phyloP scores from a whole-genome alignment of 2,113 vertebrate species.

The Nerophis ophidion region DNA sequence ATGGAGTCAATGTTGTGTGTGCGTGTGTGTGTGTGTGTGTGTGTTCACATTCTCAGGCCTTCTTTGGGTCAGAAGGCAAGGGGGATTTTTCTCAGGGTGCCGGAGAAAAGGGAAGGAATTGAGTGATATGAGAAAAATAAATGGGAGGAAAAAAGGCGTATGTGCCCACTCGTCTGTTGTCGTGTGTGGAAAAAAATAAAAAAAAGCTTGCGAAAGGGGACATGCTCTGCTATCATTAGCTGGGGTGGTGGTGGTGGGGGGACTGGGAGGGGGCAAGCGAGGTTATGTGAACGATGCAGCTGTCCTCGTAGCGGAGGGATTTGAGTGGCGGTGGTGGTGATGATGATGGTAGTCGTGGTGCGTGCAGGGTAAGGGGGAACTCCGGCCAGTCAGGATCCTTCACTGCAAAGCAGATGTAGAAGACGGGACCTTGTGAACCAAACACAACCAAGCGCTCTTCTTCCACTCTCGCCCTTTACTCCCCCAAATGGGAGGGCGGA shows the following conservation, averaged over 20 bases:
- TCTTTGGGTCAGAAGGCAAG: constrained; percentile 58
- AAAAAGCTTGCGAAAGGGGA: constrained; percentile 79
- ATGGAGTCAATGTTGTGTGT: constrained; percentile 26
- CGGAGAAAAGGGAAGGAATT: constrained; percentile 57
- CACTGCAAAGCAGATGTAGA: constrained; percentile 66
- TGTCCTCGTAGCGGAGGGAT: constrained; percentile 76
- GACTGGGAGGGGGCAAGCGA: constrained; percentile 68
- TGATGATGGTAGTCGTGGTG: constrained; percentile 12
- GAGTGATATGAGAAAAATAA: constrained; percentile 67
- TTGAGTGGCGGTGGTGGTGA: constrained; percentile 52
- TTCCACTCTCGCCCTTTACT: constrained; percentile 46
- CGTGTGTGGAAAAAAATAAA: constrained; percentile 64
- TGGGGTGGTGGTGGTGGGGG: constrained; percentile 23
- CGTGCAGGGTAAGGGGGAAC: constrained; percentile 35
- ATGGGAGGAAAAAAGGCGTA: constrained; percentile 40
- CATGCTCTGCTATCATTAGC: constrained; percentile 79
- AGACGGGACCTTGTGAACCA: constrained; percentile 61
- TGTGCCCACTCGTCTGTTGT: constrained; percentile 59
- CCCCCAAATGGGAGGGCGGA: constrained; percentile 36
- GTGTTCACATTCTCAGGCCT: constrained; percentile 60
- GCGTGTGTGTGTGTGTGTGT: constrained; percentile 19
- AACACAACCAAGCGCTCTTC: constrained; percentile 41
- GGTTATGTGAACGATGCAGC: constrained; percentile 80
- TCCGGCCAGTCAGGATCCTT: constrained; percentile 68
- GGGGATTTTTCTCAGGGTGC: constrained; percentile 70